Evolutionary conservation across 2,113 vertebrate species (phyloP).

Genomic region (Gallinago jamesoni): DNA sequence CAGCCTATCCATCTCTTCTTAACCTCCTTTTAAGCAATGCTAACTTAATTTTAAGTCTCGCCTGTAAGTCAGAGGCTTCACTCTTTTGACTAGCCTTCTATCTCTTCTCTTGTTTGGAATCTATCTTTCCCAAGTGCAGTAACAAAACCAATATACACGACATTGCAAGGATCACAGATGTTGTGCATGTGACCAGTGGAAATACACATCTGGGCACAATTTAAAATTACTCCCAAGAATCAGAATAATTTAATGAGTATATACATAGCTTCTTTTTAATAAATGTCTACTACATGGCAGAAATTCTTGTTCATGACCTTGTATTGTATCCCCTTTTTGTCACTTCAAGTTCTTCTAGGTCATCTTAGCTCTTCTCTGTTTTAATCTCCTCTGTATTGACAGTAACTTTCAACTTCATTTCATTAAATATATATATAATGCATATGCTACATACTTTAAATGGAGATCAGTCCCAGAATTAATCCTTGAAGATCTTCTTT

Average conservation of each 20-base stretch:
- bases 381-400: background rate
- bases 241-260: background rate
- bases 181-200: background rate
- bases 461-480: constrained; percentile 11
- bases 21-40: background rate
- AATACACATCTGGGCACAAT: background rate
- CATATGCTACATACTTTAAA: background rate
- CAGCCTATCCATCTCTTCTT: background rate
- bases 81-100: background rate
- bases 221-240: background rate
- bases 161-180: background rate
- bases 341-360: background rate
- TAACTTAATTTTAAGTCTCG: background rate
- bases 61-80: background rate
- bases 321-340: background rate
- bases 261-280: background rate
- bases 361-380: background rate
- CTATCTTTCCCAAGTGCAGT: background rate
- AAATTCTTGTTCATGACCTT: background rate
- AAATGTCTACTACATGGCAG: background rate
- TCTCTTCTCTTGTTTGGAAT: background rate
- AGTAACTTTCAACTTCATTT: background rate
- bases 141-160: background rate
- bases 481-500: constrained; percentile 16
- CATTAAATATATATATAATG: background rate